Conservation (phyloP, 2,113 vertebrate species). For the Peromyscus californicus region DNA sequence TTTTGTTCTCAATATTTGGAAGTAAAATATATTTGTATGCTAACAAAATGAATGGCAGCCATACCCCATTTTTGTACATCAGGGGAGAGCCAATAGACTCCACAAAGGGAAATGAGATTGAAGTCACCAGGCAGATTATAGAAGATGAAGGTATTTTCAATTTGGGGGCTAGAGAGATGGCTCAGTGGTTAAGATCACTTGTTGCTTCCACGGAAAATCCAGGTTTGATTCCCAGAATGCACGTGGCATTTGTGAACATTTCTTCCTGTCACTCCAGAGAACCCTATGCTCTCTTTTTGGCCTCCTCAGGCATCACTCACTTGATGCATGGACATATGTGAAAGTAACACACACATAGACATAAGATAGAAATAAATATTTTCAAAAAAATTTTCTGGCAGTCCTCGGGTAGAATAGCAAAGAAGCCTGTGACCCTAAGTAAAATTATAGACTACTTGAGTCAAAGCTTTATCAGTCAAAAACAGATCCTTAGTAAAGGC, state of each 20-base stretch:
- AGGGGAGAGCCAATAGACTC: background rate
- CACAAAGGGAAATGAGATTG: background rate
- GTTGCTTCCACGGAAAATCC: background rate
- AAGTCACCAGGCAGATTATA: background rate
- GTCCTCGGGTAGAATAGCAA: background rate
- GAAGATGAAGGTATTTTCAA: background rate
- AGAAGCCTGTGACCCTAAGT: background rate
- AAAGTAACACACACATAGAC: background rate
- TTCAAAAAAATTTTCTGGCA: background rate
- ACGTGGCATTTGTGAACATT: background rate
- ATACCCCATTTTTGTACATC: background rate
- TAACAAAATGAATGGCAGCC: background rate
- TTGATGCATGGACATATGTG: no score
- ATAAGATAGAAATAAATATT: background rate
- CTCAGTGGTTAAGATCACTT: background rate
- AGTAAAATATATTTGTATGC: background rate
- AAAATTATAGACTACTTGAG: background rate
- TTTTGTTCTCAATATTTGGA: slow-evolving; percentile 40
- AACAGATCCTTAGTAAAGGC: background rate
- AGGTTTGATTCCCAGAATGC: background rate
- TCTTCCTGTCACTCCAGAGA: background rate
- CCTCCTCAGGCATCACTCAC: background rate
- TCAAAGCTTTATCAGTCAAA: background rate
- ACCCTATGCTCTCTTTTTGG: background rate
- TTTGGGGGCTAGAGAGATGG: background rate